Base-by-base conservation (phyloP, 1,140 invertebrate genomes). In the Dendrolimus punctatus region DNA sequence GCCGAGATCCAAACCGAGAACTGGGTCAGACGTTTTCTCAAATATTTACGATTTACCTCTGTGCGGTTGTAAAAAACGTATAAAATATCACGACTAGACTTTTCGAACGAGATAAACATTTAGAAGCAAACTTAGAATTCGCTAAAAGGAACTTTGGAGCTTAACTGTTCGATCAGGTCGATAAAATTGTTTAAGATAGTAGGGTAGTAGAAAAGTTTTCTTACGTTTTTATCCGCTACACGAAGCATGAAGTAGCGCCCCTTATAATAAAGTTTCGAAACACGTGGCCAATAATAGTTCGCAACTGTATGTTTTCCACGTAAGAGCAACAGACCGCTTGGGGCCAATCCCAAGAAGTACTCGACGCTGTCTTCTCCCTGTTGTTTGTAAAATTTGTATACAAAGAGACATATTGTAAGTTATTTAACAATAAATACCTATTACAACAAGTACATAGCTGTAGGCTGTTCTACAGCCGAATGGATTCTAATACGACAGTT, bases 201-300 rank as follows among this genome's bases (percentile, higher is more conserved):
- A 43, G 49, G 44, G 10, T 44, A n/a, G 50, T 56, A 42, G 40
- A 36, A 50, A 51, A 43, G 41, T 42, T 40, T 51, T 53, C 64
- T 94, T 91, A 96, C 96, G 88, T 96, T 97, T 90, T 98, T 98
- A 86, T 98, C 97, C 68, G 93, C 94, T 52, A 99, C 97, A 71
- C 95, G 91, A 43, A 99, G 90, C 94, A 98, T 98, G 86, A 99
- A 99, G 86, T 96, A 98, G 80, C 95, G 94, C 71, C 95, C 96
- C 90, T 98, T 98, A 87, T 96, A 97, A 84, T 96, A 97, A 65
- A 98, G 93, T 90, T 98, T 98, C 58, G 94, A 96, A 72, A 99
- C 98, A 80, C 97, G 92, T 46, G 97, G 96, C 98, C 98, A 99
- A 87, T 98, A 99, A 88, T 99, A 99, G 85, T 99, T 96, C 62